These are phyloP conservation scores for Moxostoma hubbsi DNA, from an alignment of 2,797 vertebrate species.

Conservation along the genomic window DNA sequence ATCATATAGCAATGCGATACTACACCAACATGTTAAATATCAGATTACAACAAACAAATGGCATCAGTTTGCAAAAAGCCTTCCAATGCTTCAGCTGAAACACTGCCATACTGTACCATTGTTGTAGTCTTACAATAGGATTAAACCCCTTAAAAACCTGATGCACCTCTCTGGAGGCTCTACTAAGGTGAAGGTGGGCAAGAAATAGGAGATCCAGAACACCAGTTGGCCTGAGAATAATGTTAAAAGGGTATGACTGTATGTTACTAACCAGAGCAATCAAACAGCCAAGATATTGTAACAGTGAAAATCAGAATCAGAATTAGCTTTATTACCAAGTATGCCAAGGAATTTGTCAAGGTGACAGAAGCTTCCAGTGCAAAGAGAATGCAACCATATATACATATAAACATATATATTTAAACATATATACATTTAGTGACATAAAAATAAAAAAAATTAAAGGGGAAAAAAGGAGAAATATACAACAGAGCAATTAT, in stretches of 20 bases:
- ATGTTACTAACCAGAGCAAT: conserved; percentile 49
- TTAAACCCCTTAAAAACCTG: conserved; percentile 31
- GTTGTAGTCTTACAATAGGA: conserved; percentile 8
- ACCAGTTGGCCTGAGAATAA: conserved; percentile 41
- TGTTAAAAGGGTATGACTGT: conserved; percentile 50
- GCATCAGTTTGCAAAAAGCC: conserved; percentile 40
- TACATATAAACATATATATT: no score
- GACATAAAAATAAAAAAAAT: no score
- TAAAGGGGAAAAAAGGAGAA: no score
- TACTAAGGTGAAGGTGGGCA: conserved; percentile 13
- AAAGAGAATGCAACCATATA: no score
- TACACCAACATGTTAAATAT: conserved; percentile 52
- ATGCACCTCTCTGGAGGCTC: not conserved
- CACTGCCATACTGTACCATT: conserved; percentile 13
- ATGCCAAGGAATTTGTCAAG: no score
- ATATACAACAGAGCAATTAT: no score
- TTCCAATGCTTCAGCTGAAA: conserved; percentile 25
- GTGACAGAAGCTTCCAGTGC: no score
- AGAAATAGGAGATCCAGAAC: conserved; percentile 35
- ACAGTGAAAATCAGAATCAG: not conserved
- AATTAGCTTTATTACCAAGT: no score
- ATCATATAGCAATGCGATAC: conserved; percentile 40
- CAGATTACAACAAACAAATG: conserved; percentile 43
- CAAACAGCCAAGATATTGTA: conserved; percentile 43
- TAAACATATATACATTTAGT: no score